Evolutionary conservation across 2,797 vertebrate genomes (phyloP).

Genomic region (Cossypha heuglini): DNA sequence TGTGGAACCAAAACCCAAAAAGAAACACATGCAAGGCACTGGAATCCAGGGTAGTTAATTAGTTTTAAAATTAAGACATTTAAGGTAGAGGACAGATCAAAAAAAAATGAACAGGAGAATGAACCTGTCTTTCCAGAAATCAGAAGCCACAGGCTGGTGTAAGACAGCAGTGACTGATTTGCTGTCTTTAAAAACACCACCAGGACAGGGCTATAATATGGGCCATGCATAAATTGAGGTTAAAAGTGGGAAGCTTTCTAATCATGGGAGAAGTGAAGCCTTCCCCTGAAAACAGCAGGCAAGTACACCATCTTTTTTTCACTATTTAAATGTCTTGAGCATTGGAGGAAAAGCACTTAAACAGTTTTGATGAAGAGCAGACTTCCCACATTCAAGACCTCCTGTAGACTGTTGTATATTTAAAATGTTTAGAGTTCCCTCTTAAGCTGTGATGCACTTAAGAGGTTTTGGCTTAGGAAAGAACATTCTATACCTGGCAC

Average conservation of each 20-base stretch:
- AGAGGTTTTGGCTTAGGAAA: background rate
- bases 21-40: background rate
- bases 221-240: background rate
- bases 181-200: background rate
- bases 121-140: background rate
- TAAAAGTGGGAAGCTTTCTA: background rate
- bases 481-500: background rate
- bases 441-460: background rate
- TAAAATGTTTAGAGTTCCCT: background rate
- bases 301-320: background rate
- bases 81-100: background rate
- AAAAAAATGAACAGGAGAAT: background rate
- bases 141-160: background rate
- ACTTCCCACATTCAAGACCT: rapidly evolving
- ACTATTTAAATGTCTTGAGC: background rate
- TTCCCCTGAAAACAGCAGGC: background rate
- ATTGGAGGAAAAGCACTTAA: background rate
- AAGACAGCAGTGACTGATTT: background rate
- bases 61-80: background rate
- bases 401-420: background rate
- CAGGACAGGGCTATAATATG: background rate
- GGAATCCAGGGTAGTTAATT: background rate
- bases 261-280: background rate
- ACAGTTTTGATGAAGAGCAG: background rate
- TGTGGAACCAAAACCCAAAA: background rate